Evolutionary conservation across 2,113 vertebrate species (phyloP).

Genomic region (Phyllostomus hastatus): DNA sequence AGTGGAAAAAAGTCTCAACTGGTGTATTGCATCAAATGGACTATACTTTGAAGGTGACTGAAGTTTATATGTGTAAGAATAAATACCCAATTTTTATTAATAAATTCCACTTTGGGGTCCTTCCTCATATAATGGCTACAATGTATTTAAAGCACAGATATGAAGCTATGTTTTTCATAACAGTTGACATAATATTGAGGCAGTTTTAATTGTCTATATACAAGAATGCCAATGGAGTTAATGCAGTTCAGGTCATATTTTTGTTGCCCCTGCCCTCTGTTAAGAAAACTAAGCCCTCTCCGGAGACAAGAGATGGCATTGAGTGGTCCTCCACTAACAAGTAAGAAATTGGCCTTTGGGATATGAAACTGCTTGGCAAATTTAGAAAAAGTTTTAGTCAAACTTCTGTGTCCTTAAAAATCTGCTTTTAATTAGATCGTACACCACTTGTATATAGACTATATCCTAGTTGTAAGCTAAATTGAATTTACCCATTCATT

Average conservation of each 20-base stretch:
- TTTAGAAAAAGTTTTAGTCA: not conserved
- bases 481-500: constrained; percentile 13
- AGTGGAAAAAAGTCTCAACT: too few species aligned
- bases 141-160: not conserved
- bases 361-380: not conserved
- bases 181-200: not conserved
- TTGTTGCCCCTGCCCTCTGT: not conserved
- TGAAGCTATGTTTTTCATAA: not conserved
- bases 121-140: too few species aligned
- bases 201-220: not conserved
- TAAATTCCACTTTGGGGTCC: too few species aligned
- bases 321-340: not conserved
- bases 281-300: not conserved
- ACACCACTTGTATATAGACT: not conserved
- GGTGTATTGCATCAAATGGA: too few species aligned
- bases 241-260: not conserved
- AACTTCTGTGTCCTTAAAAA: not conserved
- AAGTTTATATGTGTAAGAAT: too few species aligned
- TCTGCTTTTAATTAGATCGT: not conserved
- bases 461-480: not conserved
- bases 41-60: too few species aligned
- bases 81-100: too few species aligned
- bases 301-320: not conserved
- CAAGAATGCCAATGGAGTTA: not conserved
- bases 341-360: not conserved